These are phyloP conservation scores for Zaprionus vittiger DNA, from an alignment of 1,140 invertebrate species.

Conservation along the genomic window DNA sequence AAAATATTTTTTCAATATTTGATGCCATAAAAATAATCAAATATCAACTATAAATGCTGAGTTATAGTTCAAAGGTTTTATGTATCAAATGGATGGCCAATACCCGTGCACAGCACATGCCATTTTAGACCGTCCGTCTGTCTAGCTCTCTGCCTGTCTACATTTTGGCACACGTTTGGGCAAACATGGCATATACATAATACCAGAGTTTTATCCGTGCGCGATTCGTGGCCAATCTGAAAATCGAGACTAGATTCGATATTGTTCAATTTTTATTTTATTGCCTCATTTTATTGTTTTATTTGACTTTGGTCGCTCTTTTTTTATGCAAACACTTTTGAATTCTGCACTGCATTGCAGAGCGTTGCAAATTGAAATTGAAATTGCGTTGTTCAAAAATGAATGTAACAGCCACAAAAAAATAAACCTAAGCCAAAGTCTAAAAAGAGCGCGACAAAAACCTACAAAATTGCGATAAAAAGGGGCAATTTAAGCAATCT, in stretches of 20 bases:
- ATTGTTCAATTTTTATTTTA: slow-evolving; percentile 53
- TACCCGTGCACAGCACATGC: slow-evolving; percentile 26
- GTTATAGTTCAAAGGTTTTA: slow-evolving; percentile 67
- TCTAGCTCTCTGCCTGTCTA: slow-evolving; percentile 1
- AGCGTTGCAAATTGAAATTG: slow-evolving; percentile 25
- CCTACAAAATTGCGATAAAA: slow-evolving; percentile 21
- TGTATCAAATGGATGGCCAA: slow-evolving; percentile 64
- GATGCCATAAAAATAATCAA: slow-evolving; percentile 69
- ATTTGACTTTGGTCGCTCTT: slow-evolving; percentile 20
- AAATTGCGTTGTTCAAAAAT: slow-evolving; percentile 48
- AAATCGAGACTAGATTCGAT: slow-evolving; percentile 52
- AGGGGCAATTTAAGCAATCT: slow-evolving; percentile 45
- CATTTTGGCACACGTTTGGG: slow-evolving; percentile 32
- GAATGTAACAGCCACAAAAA: slow-evolving; percentile 41
- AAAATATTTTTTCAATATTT: slow-evolving; percentile 62
- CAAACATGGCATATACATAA: slow-evolving; percentile 64
- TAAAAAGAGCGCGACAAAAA: slow-evolving; percentile 29
- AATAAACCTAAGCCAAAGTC: slow-evolving; percentile 46
- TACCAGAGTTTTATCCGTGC: slow-evolving; percentile 26
- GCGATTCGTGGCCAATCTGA: slow-evolving; percentile 24
- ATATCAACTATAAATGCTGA: slow-evolving; percentile 69
- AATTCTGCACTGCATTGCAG: slow-evolving; percentile 18
- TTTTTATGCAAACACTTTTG: slow-evolving; percentile 54
- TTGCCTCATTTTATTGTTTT: slow-evolving; percentile 13
- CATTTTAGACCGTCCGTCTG: slow-evolving; percentile 35